Base-by-base conservation (phyloP, 1,140 invertebrate species). In the Drosophila insularis region DNA sequence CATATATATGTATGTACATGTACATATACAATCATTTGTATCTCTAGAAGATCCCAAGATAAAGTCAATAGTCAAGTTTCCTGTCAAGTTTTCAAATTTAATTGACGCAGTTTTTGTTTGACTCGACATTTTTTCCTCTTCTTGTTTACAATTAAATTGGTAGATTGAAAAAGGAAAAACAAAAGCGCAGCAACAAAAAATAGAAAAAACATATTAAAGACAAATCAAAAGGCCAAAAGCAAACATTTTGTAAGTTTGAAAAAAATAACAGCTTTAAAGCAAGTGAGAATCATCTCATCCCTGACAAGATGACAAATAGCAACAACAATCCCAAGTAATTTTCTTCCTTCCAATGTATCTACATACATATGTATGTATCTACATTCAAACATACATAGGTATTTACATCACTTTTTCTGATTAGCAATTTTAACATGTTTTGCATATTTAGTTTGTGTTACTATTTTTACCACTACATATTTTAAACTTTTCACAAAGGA, bases 51-150 rank as follows among this genome's bases (percentile, higher is more conserved):
- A 14, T 46, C 14, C 23, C 14, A 5, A 75, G 46, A 71, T 56
- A 64, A 40, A 69, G 66, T 77, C 74, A 74, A 81, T 73, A 73
- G 65, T 71, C 74, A 72, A 73, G 43, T 69, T 81, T 27, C 67
- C 71, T 80, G 79, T 89, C 84, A 82, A 64, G 78, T 70, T 82
- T 87, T 77, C 78, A 50, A 89, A 89, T 89, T 89, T 89, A 89
- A 89, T 89, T 89, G 84, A 80, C 80, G 89, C 80, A 84, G 89
- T 89, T 89, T 70, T 70, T 78, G 43, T n/a, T 50, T 50, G 17
- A 19, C 17, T 50, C 43, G 17, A 21, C 43, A 21, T 19, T 21
- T 50, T n/a, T 21, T 19, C 17, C 2, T 50, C 17, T 13, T 8
- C 43, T 46, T 21, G 2, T 56, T 62, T 70, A 55, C 60, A 64